A percentile compares a stretch with the other conserved stretches of the same genome.
phyloP scores from a whole-genome alignment of 2,113 vertebrate genomes.

The Melospiza melodia region DNA sequence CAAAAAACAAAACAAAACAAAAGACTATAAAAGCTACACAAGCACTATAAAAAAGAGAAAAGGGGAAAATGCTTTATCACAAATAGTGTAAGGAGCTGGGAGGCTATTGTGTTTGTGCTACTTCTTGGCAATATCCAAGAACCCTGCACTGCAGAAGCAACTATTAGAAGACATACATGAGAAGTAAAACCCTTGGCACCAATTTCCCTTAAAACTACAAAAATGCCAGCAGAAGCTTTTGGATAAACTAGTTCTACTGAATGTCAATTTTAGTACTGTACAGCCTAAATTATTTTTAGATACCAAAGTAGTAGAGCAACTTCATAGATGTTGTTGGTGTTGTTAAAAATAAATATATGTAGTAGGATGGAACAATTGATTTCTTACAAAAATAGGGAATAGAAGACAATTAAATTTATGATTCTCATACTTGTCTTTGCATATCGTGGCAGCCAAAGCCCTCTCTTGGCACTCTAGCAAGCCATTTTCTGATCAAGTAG shows the following conservation, averaged over 20 bases:
- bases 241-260: not conserved
- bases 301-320: not conserved
- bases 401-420: not conserved
- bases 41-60: not conserved
- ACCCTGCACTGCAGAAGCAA: not conserved
- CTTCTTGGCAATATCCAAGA: not conserved
- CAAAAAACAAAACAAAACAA: no score
- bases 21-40: not conserved
- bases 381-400: not conserved
- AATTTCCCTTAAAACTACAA: not conserved
- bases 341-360: not conserved
- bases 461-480: not conserved
- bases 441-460: not conserved
- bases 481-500: not conserved
- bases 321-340: not conserved
- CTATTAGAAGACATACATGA: not conserved
- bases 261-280: not conserved
- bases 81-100: not conserved
- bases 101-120: not conserved
- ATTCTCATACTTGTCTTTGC: not conserved
- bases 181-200: not conserved
- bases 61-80: not conserved
- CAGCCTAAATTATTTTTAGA: not conserved
- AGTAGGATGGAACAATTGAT: not conserved
- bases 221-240: not conserved